Evolutionary conservation across 2,888 invertebrate genomes (phyloP).

Genomic region (Epicampocera succincta): DNA sequence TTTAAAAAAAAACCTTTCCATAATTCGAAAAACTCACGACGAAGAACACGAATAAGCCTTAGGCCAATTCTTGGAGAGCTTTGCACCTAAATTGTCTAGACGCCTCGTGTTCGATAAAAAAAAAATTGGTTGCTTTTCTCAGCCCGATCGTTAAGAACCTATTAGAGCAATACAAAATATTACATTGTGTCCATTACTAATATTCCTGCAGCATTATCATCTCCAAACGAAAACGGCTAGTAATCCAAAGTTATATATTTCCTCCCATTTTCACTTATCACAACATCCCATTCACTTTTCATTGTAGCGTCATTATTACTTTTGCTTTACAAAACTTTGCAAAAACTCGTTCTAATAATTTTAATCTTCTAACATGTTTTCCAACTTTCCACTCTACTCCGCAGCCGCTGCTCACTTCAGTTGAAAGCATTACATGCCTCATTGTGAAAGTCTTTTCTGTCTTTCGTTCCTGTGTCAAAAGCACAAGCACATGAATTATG

Average conservation of each 20-base stretch:
- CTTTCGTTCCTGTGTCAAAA: neutral
- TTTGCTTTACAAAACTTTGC: slow-evolving; percentile 23
- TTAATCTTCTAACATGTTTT: slow-evolving; percentile 4
- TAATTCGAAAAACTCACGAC: too few relatives aligned
- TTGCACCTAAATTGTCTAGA: too few relatives aligned
- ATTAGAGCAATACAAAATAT: too few relatives aligned
- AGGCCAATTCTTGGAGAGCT: too few relatives aligned
- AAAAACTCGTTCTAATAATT: slow-evolving; percentile 29
- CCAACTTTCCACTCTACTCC: slow-evolving; percentile 11
- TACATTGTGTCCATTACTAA: neutral
- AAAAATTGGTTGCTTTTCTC: too few relatives aligned
- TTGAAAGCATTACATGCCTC: neutral
- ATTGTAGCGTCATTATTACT: slow-evolving; percentile 30
- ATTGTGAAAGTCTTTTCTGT: too few relatives aligned
- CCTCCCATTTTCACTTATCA: slow-evolving; percentile 26
- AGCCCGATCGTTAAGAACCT: too few relatives aligned
- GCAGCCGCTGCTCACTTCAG: neutral
- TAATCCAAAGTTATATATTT: neutral
- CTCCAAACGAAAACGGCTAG: neutral
- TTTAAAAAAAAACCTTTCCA: too few relatives aligned
- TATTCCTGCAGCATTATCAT: neutral
- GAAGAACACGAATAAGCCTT: too few relatives aligned
- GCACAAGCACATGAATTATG: slow-evolving; percentile 30
- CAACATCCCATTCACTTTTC: slow-evolving; percentile 54
- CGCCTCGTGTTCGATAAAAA: too few relatives aligned